Percentiles rank a stretch among this genome's conserved stretches.
phyloP scores from a whole-genome alignment of 2,113 vertebrate species.

The Nyctereutes procyonoides region DNA sequence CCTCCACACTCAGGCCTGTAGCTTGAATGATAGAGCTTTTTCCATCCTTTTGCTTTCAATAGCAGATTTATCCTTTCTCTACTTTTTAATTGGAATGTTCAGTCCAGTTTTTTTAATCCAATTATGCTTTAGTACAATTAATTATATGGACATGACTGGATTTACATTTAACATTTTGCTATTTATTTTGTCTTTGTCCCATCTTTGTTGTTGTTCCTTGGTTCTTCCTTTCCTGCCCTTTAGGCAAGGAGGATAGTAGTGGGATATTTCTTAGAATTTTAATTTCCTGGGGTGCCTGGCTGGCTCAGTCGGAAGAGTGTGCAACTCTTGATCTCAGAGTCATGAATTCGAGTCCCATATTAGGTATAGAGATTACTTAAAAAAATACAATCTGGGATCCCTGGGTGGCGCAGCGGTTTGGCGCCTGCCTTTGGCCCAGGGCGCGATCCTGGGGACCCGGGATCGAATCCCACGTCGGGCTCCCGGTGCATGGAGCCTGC shows the following conservation, averaged over 20 bases:
- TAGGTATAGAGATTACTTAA: neutral
- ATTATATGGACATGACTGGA: neutral
- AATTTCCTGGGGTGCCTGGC: neutral
- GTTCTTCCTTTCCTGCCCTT: neutral
- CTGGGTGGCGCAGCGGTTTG: neutral
- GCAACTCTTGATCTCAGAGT: neutral
- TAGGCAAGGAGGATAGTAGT: neutral
- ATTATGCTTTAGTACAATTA: neutral
- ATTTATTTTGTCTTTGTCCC: conserved; percentile 26
- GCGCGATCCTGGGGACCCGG: too few species aligned
- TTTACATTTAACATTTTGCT: neutral
- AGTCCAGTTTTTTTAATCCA: neutral
- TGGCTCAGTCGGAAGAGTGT: neutral
- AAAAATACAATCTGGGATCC: neutral
- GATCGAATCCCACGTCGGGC: too few species aligned
- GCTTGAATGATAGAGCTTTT: neutral
- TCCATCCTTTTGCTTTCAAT: neutral
- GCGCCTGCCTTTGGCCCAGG: too few species aligned
- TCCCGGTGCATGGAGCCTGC: too few species aligned
- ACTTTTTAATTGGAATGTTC: neutral
- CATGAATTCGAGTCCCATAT: neutral
- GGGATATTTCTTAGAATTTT: neutral
- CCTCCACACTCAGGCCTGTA: neutral
- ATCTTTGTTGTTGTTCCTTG: neutral
- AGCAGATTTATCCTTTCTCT: neutral